Evolutionary conservation across 2,888 invertebrate species (phyloP), one percentile per base, ranked within the genome.

Genomic region (Odontocerum albicorne): DNA sequence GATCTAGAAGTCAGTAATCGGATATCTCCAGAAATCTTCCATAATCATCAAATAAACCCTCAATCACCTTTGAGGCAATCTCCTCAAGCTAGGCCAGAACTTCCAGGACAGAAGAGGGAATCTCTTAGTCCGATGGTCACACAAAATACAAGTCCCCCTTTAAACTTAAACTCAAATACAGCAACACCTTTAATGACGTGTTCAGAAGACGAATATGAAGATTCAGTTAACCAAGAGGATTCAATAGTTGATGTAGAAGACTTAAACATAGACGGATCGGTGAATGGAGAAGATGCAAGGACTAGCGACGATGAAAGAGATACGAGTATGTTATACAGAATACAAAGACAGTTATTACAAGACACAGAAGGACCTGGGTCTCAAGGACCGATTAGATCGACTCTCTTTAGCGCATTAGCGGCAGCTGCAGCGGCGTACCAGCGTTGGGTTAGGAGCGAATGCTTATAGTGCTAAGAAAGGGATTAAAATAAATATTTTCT

Each of bases 191-290:
- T 67, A 38, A 52, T 58, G 57, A 54, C 56, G 16, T 76, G 77
- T 31, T 83, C 83, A 2, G 81, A 82, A 45, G 86, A 86, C 46
- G 84, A 83, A 53, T 83, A 84, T 57, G 83, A 83, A 66, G 86
- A 89, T 65, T 86, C 86, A 4, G 87, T 88, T 53, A 84, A 84
- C 57, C 85, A 81, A 46, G 80, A 78, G 61, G 84, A 83, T 62
- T 86, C 86, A 42, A 80, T 86, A 66, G 89, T 90, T 10, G 90
- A 91, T 67, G 90, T 90, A 10, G 90, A 90, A 69, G 90, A 90
- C 65, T 73, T 89, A 66, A 84, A 84, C 65, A 81, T 82, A 57
- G 84, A 83, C 43, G 64, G 63, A 10, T 68, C 68, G 49, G 75
- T 75, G 65, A 50, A 50, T n/a, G 53, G 46, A 42, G 80, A 80